Evolutionary conservation across 2,797 vertebrate genomes (phyloP), one percentile per base, ranked within the genome.

Genomic region (Melanotaenia pygmaea): DNA sequence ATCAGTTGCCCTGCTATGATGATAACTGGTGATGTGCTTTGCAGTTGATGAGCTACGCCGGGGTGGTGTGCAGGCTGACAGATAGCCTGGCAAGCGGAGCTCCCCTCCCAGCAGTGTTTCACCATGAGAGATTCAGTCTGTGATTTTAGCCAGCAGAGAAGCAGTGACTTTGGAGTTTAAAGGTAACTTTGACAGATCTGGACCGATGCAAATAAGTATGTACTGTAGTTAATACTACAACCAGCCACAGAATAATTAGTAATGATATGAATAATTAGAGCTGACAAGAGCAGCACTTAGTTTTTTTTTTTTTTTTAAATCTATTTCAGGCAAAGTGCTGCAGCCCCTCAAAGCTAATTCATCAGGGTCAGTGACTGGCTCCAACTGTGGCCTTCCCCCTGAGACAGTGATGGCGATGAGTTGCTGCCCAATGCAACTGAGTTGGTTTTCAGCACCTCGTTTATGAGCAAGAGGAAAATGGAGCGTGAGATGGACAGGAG

Each of bases 11-110:
- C 38, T 1, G 45, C 40, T 28, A 14, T 16, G 26, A 38, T 64
- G 45, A 66, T 61, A 20, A 4, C 35, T 59, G 61, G 38, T 76
- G 59, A 70, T 70, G 63, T 53, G 47, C 30, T 76, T 28, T 51
- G 13, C 12, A 20, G 12, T 56, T 51, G 64, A 62, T 63, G 69
- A 57, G 65, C 69, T 40, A 47, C 5, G 10, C 67, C 20, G 54
- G 54, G 24, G 7, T 50, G 22, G 7, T 9, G n/a, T 51, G 22
- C 30, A 13, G 76, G 45, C 61, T 72, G 3, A 32, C 22, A 67
- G 65, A 58, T 4, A 35, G 53, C 38, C 57, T n/a, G 58, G 40
- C 43, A 5, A 47, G 47, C 54, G 37, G 54, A 62, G 56, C 3
- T 0, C 38, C 56, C 20, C 64, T 74, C 34, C 7, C 18, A 63